Percentiles rank a stretch among this genome's conserved stretches.
Conservation (phyloP, 2,113 vertebrate genomes). For the Henicopernis longicauda region DNA sequence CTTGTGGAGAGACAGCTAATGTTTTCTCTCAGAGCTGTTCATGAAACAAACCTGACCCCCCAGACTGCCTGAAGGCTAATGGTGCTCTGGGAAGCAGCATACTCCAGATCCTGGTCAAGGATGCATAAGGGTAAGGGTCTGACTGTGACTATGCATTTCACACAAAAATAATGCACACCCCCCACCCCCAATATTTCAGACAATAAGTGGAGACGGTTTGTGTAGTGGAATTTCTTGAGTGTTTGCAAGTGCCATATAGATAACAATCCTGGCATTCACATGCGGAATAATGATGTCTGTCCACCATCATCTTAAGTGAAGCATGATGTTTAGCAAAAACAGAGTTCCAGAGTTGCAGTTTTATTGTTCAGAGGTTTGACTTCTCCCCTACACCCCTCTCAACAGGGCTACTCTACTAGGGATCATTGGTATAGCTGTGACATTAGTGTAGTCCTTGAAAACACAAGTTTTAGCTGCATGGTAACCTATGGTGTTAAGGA, state of each 20-base stretch:
- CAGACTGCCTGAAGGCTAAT: background rate
- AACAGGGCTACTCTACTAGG: background rate
- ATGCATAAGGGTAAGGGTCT: background rate
- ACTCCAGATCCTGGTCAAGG: background rate
- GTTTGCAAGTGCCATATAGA: background rate
- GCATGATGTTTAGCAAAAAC: background rate
- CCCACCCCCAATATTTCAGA: background rate
- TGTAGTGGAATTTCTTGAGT: background rate
- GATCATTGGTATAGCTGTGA: background rate
- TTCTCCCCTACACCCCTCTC: accelerated
- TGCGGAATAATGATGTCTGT: background rate
- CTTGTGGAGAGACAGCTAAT: background rate
- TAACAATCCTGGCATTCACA: background rate
- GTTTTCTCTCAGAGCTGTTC: background rate
- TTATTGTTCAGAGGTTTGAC: background rate
- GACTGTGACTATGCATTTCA: too few relatives aligned
- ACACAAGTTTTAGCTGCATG: background rate
- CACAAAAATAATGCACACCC: background rate
- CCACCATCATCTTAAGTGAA: accelerated
- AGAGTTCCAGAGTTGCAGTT: background rate
- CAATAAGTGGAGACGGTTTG: background rate
- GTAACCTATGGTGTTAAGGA: background rate
- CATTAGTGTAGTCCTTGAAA: background rate
- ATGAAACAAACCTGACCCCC: background rate
- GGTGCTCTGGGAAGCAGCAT: background rate